Percentiles rank a stretch among this genome's conserved stretches.
Evolutionary conservation across 2,797 vertebrate genomes (phyloP).

Genomic region (Merluccius polli): DNA sequence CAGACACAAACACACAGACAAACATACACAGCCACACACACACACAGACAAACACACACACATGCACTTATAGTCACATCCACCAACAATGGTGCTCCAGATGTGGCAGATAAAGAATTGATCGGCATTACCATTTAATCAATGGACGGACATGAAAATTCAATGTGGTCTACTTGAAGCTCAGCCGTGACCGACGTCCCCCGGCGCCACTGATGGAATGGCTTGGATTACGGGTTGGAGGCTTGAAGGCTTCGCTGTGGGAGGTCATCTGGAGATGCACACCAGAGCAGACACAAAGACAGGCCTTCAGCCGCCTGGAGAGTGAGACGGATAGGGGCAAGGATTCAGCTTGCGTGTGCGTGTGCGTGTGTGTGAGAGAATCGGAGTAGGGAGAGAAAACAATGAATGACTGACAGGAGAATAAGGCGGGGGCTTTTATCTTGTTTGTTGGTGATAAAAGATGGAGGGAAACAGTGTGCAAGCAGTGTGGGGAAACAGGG

Average conservation of each 20-base stretch:
- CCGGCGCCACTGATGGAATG: constrained; percentile 28
- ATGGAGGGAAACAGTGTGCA: no score
- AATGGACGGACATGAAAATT: constrained; percentile 48
- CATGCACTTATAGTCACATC: neutral
- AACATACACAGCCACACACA: neutral
- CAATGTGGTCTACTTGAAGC: constrained; percentile 15
- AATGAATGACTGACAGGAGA: neutral
- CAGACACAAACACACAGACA: no score
- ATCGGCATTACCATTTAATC: constrained; percentile 55
- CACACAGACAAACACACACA: constrained; percentile 4
- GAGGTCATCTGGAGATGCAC: no score
- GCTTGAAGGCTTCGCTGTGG: neutral
- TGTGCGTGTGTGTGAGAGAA: constrained; percentile 5
- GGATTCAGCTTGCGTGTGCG: constrained; percentile 21
- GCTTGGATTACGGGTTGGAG: neutral
- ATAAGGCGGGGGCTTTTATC: neutral
- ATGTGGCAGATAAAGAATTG: constrained; percentile 42
- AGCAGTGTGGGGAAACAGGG: no score
- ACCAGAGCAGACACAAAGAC: no score
- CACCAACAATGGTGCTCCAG: constrained; percentile 25
- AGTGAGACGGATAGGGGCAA: neutral
- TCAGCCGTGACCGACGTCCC: constrained; percentile 4
- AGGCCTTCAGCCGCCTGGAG: no score
- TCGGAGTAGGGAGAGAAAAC: neutral
- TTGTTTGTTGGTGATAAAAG: neutral